These are phyloP conservation scores for Oxyura jamaicensis DNA, from an alignment of 2,113 vertebrate genomes.

Conservation along the genomic window DNA sequence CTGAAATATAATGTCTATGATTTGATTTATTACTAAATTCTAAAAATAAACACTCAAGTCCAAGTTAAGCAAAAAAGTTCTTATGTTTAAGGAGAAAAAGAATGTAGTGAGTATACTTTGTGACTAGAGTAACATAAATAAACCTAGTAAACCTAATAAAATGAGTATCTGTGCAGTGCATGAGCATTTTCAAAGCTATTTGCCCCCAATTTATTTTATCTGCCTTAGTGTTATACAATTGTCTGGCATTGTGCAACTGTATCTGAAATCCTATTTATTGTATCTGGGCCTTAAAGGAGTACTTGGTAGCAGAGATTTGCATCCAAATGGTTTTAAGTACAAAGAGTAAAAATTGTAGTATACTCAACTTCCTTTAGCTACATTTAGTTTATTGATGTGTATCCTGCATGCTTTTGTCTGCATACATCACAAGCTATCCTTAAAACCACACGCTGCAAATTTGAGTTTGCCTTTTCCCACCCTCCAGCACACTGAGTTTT, in stretches of 20 bases:
- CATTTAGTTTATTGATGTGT: not conserved
- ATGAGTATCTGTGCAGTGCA: not conserved
- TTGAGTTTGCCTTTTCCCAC: not conserved
- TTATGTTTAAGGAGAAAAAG: conserved; percentile 12
- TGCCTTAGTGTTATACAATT: not conserved
- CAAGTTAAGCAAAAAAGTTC: not conserved
- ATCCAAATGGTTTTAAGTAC: not conserved
- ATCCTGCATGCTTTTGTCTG: not conserved
- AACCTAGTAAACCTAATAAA: not conserved
- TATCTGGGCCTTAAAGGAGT: not conserved
- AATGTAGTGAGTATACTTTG: not conserved
- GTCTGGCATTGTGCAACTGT: not conserved
- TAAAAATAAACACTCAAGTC: conserved; percentile 14
- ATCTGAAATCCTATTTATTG: not conserved
- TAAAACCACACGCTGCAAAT: not conserved
- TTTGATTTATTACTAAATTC: conserved; percentile 13
- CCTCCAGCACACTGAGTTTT: not conserved
- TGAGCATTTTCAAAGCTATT: not conserved
- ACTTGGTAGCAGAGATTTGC: not conserved
- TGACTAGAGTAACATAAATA: conserved; percentile 1
- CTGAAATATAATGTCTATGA: not conserved
- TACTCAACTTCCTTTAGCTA: not conserved
- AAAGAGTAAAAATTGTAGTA: not conserved
- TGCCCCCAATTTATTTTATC: not conserved
- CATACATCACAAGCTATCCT: not conserved